Percentiles rank a stretch among this genome's conserved stretches.
phyloP scores from a whole-genome alignment of 2,113 vertebrate species.

The Gymnarchus niloticus region DNA sequence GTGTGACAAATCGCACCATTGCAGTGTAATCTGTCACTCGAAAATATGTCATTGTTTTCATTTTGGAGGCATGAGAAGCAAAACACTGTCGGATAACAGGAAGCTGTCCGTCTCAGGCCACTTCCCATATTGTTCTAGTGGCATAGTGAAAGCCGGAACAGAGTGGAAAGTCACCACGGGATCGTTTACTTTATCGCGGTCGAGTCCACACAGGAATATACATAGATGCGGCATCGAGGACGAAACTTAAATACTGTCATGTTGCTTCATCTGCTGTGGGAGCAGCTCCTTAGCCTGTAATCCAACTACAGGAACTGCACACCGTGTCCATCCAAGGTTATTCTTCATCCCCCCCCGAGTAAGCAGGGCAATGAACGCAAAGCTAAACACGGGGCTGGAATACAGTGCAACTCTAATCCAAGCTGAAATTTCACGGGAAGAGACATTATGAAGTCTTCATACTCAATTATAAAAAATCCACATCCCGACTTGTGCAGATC shows the following conservation, averaged over 20 bases:
- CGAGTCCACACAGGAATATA: constrained; percentile 36
- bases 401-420: not conserved
- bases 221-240: constrained; percentile 31
- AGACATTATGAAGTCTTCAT: not conserved
- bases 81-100: not conserved
- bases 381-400: too few relatives aligned
- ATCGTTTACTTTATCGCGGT: constrained; percentile 19
- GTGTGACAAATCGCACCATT: not conserved
- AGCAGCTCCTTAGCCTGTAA: constrained; percentile 39
- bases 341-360: constrained; percentile 9
- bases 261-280: constrained; percentile 53
- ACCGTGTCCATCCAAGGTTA: constrained; percentile 47
- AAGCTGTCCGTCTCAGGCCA: not conserved
- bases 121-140: not conserved
- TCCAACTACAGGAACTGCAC: constrained; percentile 39
- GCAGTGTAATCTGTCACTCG: not conserved
- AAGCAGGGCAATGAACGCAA: not conserved
- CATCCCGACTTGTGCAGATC: too few relatives aligned
- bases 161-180: constrained; percentile 10
- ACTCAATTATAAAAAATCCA: too few relatives aligned
- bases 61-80: not conserved
- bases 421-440: too few relatives aligned
- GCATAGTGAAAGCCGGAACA: constrained; percentile 1
- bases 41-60: not conserved
- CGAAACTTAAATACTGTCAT: constrained; percentile 50